Evolutionary conservation across 2,797 vertebrate genomes (phyloP).

Genomic region (Podarcis lilfordi): DNA sequence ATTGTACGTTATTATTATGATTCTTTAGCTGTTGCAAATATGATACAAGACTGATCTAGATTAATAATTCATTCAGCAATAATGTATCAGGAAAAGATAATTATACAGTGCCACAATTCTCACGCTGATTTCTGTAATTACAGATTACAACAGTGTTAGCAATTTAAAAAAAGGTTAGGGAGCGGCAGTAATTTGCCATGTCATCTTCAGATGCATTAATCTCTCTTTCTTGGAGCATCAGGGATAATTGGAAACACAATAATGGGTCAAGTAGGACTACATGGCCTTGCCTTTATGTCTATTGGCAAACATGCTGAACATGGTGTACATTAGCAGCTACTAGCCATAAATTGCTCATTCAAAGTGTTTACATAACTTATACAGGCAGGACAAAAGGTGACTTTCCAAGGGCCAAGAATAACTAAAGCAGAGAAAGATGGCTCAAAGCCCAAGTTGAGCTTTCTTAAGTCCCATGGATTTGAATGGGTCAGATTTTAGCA

Average conservation of each 20-base stretch:
- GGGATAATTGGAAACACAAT: slow-evolving; percentile 79
- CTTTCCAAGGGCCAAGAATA: not conserved
- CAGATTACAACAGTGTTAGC: slow-evolving; percentile 85
- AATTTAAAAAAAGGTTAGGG: slow-evolving; percentile 84
- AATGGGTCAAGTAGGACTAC: slow-evolving; percentile 62
- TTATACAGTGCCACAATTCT: slow-evolving; percentile 85
- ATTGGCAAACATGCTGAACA: slow-evolving; percentile 58
- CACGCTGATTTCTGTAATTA: slow-evolving; percentile 86
- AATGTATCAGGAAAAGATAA: slow-evolving; percentile 84
- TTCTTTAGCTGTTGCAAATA: slow-evolving; percentile 81
- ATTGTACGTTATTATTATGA: slow-evolving; percentile 82
- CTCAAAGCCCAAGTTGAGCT: not conserved
- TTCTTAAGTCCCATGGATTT: not conserved
- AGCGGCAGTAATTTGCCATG: slow-evolving; percentile 83
- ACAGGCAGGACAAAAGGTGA: slow-evolving; percentile 31
- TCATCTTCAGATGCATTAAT: slow-evolving; percentile 80
- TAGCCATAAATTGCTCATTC: slow-evolving; percentile 57
- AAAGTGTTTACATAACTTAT: slow-evolving; percentile 53
- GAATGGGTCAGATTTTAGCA: not conserved
- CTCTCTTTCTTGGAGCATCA: slow-evolving; percentile 73
- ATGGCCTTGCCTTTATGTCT: slow-evolving; percentile 38
- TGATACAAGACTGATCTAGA: slow-evolving; percentile 85
- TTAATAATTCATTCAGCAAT: slow-evolving; percentile 88
- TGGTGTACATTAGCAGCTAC: slow-evolving; percentile 59
- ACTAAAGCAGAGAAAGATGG: slow-evolving; percentile 13